Evolutionary conservation across 2,797 vertebrate species (phyloP).

Genomic region (Falco naumanni): DNA sequence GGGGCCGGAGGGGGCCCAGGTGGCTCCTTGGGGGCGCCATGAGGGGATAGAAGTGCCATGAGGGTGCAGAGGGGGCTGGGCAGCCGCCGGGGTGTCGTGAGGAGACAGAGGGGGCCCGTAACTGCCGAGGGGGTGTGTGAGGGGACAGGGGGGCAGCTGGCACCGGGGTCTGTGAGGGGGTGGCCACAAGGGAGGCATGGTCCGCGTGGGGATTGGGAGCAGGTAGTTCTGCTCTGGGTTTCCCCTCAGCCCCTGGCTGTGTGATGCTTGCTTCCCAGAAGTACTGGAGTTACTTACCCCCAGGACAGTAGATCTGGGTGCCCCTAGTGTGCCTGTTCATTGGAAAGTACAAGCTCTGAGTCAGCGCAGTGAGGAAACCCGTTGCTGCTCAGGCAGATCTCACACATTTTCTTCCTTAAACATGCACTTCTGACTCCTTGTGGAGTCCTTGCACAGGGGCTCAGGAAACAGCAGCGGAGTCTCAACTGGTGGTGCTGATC

Average conservation of each 20-base stretch:
- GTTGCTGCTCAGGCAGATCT: background rate
- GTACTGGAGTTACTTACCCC: accelerated
- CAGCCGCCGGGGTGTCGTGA: background rate
- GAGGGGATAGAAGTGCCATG: background rate
- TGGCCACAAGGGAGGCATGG: accelerated
- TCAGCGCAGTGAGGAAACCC: background rate
- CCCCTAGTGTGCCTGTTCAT: accelerated
- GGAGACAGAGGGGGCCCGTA: accelerated
- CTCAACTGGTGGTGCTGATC: accelerated
- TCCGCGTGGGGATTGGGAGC: accelerated
- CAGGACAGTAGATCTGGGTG: background rate
- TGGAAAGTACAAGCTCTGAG: background rate
- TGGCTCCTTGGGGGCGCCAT: accelerated
- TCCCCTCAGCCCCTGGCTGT: background rate
- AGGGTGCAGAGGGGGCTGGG: background rate
- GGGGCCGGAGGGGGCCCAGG: background rate
- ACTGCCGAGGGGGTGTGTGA: background rate
- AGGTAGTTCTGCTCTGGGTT: background rate
- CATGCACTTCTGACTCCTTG: accelerated
- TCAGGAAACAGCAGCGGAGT: accelerated
- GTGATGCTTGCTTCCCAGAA: background rate
- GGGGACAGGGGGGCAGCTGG: background rate
- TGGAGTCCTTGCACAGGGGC: accelerated
- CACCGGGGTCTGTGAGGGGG: background rate
- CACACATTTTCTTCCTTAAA: accelerated